These are phyloP conservation scores for Clepsis dumicolana DNA, from an alignment of 2,888 invertebrate species.

Conservation along the genomic window DNA sequence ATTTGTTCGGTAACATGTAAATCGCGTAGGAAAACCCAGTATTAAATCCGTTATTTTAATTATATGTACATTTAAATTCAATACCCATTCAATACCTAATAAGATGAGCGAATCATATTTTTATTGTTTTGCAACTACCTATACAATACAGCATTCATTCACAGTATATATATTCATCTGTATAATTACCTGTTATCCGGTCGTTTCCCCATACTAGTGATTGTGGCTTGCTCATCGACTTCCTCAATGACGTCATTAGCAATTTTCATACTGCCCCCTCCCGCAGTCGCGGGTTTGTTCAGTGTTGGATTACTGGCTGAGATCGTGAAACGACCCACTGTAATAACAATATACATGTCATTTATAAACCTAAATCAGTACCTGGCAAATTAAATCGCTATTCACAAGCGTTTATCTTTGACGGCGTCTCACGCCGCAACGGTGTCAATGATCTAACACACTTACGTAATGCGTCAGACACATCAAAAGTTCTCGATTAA, in stretches of 20 bases:
- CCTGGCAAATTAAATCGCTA: neutral
- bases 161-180: too few relatives aligned
- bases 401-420: conserved; percentile 17
- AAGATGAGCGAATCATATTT: neutral
- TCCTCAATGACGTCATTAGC: conserved; percentile 91
- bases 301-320: conserved; percentile 76
- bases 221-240: conserved; percentile 93
- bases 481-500: conserved; percentile 30
- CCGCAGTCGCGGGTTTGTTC: conserved; percentile 70
- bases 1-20: neutral
- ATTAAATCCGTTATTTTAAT: neutral
- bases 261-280: conserved; percentile 87
- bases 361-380: neutral
- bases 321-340: conserved; percentile 74
- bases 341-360: conserved; percentile 42
- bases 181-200: conserved; percentile 74
- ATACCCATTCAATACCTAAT: neutral
- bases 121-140: neutral
- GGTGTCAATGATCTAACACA: conserved; percentile 43
- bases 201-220: conserved; percentile 89
- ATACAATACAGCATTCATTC: too few relatives aligned
- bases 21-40: neutral
- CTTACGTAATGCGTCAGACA: conserved; percentile 38
- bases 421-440: conserved; percentile 19
- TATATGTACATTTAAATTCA: neutral